These are phyloP conservation scores for Magallana angulata DNA, from an alignment of 1,140 invertebrate genomes.

Conservation along the genomic window DNA sequence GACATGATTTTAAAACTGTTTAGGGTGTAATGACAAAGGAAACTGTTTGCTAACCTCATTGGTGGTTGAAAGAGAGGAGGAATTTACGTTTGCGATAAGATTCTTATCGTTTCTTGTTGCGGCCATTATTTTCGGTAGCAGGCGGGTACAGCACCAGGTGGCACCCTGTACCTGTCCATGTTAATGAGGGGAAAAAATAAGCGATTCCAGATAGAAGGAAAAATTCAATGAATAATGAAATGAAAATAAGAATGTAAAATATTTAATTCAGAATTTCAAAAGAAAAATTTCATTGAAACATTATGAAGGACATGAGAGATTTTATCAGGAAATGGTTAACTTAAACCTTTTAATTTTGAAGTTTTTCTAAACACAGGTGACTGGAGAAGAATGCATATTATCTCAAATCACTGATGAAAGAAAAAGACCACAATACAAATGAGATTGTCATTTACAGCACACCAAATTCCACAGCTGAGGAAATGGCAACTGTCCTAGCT, in stretches of 20 bases:
- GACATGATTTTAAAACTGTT: constrained; percentile 34
- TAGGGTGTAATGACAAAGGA: constrained; percentile 25
- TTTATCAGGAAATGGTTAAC: background rate
- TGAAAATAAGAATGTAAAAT: constrained; percentile 14
- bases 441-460: background rate
- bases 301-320: background rate
- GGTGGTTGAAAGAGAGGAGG: constrained; percentile 8
- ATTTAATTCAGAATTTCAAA: constrained; percentile 15
- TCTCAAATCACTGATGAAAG: background rate
- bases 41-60: constrained; percentile 33
- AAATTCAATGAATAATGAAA: background rate
- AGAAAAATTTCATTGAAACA: constrained; percentile 11
- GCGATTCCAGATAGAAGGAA: background rate
- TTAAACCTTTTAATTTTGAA: background rate
- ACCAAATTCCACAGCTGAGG: background rate
- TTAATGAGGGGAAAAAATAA: background rate
- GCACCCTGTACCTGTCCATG: background rate
- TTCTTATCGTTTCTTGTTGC: constrained; percentile 10
- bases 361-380: constrained; percentile 26
- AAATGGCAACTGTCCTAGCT: no score
- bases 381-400: background rate
- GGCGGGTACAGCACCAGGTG: background rate
- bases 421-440: background rate
- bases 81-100: constrained; percentile 22
- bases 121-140: background rate